Conservation (phyloP, 1,140 invertebrate genomes). For the Nasonia vitripennis region DNA sequence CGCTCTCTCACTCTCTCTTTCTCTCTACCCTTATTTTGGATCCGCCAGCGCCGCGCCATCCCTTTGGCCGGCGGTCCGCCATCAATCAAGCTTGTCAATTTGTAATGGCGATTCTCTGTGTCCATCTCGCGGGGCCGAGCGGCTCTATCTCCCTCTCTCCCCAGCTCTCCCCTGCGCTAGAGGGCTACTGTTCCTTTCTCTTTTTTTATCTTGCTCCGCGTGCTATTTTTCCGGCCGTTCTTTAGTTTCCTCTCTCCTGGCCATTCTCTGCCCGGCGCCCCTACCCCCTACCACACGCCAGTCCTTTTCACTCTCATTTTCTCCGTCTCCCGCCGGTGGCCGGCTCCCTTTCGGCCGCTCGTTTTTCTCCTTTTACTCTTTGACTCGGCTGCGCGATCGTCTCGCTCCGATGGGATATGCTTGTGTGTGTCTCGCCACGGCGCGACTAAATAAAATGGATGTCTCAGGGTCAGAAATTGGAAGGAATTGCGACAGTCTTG, state of each 20-base stretch:
- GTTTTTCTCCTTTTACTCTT: conserved; percentile 50
- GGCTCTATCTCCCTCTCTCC: conserved; percentile 35
- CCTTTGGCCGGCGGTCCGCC: conserved; percentile 65
- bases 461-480: conserved; percentile 70
- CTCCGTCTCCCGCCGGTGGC: conserved; percentile 51
- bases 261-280: neutral
- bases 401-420: conserved; percentile 58
- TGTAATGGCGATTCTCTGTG: conserved; percentile 77
- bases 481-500: conserved; percentile 67
- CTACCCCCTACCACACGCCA: conserved; percentile 52
- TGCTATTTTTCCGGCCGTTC: conserved; percentile 35
- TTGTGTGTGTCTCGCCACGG: conserved; percentile 52
- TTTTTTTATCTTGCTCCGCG: conserved; percentile 16
- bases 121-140: conserved; percentile 64
- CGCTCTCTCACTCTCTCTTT: neutral
- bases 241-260: conserved; percentile 33
- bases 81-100: conserved; percentile 78
- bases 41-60: conserved; percentile 54
- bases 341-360: conserved; percentile 46
- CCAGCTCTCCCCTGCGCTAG: conserved; percentile 32
- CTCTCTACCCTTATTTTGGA: conserved; percentile 59
- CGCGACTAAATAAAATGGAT: conserved; percentile 74
- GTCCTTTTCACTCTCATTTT: conserved; percentile 52
- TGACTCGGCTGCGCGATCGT: conserved; percentile 25
- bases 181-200: conserved; percentile 5